Evolutionary conservation across 2,797 vertebrate genomes (phyloP).

Genomic region (Oryzias sinensis): DNA sequence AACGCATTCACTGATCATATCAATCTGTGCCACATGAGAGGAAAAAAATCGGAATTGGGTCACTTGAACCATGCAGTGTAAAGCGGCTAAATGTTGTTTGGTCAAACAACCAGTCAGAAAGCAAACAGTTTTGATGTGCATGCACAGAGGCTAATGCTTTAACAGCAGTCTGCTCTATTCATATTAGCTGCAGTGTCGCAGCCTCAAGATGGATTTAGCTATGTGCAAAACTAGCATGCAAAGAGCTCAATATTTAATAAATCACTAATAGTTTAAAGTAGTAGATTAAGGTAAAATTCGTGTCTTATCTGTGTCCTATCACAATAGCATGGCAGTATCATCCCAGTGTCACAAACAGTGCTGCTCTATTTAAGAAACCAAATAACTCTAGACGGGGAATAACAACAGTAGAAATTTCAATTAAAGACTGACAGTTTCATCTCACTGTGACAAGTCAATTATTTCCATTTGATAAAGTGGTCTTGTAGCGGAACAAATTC

Average conservation of each 20-base stretch:
- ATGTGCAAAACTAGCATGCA: conserved; percentile 37
- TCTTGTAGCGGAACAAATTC: conserved; percentile 55
- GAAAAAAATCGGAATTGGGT: too few relatives aligned
- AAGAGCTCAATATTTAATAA: conserved; percentile 12
- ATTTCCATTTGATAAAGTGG: conserved; percentile 63
- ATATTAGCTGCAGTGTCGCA: conserved; percentile 8
- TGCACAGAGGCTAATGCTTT: conserved; percentile 6
- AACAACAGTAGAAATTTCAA: conserved; percentile 61
- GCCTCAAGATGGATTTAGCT: conserved; percentile 13
- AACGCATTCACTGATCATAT: too few relatives aligned
- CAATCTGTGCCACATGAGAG: too few relatives aligned
- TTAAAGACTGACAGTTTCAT: conserved; percentile 71
- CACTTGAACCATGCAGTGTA: too few relatives aligned
- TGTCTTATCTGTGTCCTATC: conserved; percentile 49
- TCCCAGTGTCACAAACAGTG: conserved; percentile 43
- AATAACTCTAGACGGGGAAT: conserved; percentile 54
- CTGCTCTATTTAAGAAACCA: conserved; percentile 50
- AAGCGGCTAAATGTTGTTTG: conserved; percentile 16
- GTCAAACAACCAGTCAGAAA: neutral
- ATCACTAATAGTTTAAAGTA: conserved; percentile 6
- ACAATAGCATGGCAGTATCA: conserved; percentile 39
- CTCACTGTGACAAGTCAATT: conserved; percentile 70
- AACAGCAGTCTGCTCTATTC: neutral
- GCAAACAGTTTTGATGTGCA: neutral
- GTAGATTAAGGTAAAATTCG: conserved; percentile 43